These are phyloP conservation scores for Pangasius larnaudii DNA, from an alignment of 2,797 vertebrate genomes.

Conservation along the genomic window DNA sequence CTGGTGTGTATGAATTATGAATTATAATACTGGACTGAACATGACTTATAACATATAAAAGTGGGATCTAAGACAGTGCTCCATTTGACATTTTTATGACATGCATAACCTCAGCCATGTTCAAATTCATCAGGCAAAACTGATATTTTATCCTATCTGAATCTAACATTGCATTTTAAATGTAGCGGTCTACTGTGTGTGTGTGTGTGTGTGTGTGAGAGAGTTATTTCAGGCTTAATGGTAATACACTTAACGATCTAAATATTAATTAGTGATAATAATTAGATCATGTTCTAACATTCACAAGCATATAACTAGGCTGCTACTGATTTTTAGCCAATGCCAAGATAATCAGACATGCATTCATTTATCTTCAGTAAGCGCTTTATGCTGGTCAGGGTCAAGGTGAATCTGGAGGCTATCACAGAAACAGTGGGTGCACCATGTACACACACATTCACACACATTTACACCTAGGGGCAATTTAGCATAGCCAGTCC, in stretches of 20 bases:
- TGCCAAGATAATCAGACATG: not conserved
- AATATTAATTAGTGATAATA: conserved; percentile 3
- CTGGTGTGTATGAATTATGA: conserved; percentile 45
- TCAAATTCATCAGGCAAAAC: not conserved
- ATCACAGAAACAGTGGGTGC: not conserved
- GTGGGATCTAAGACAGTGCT: not conserved
- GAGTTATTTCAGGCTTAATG: not conserved
- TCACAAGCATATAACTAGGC: not conserved
- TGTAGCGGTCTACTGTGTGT: not conserved
- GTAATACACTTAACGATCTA: not conserved
- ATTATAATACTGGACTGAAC: conserved; percentile 1
- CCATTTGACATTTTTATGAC: conserved; percentile 9
- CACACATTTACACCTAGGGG: not conserved
- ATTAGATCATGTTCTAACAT: not conserved
- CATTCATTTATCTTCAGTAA: not conserved
- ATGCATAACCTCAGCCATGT: conserved; percentile 8
- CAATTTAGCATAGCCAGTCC: not conserved
- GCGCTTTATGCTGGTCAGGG: not conserved
- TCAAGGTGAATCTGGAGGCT: conserved; percentile 5
- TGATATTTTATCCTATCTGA: not conserved
- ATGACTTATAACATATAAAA: conserved; percentile 8
- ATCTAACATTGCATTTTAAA: not conserved
- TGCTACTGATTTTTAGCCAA: not conserved
- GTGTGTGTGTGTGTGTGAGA: not conserved
- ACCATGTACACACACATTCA: not conserved